Base-by-base conservation (phyloP, 2,797 vertebrate species). In the Poecilia wingei region DNA sequence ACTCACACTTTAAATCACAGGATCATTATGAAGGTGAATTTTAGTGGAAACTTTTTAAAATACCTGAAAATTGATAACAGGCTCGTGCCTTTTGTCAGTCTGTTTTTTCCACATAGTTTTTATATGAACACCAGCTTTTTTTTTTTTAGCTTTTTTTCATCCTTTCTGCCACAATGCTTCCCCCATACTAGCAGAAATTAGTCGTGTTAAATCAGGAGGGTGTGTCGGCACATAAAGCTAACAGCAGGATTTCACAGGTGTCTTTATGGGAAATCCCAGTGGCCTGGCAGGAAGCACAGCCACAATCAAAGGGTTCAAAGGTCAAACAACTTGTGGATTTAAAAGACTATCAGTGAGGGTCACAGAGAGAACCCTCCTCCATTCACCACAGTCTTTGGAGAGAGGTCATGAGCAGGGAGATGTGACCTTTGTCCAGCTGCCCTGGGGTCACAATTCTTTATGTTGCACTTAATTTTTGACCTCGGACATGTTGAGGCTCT, bases 271-370 rank as follows among this genome's bases (percentile, higher is more conserved):
- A 90, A 91, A 79, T 88, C 89, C 84, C 88, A 74, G 73, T 76
- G 53, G 87, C 68, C 91, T 79, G 71, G 16, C 3, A 80, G 83
- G 81, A 85, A 85, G 81, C 81, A 74, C 43, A 64, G 36, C 74
- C 59, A 79, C 86, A 92, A 89, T 89, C 75, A 82, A 31, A 74
- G 55, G 85, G 93, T 45, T 91, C 87, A 90, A 55, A 91, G 92
- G 93, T 94, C 88, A 92, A 91, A 83, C 84, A 88, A 92, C 90
- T 94, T 91, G 91, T 89, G 87, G 87, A 76, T 92, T 93, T 90
- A 91, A 94, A 91, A 88, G 90, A 86, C 82, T 85, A 86, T 88
- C 80, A 41, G 79, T 74, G 45, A 83, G 79, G 90, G 91, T 91
- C 88, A 87, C 76, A 59, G 74, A 64, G 82, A 49, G 55, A n/a